Evolutionary conservation across 2,797 vertebrate species (phyloP), one percentile per base, ranked within the genome.

Genomic region (Chromobotia macracanthus): DNA sequence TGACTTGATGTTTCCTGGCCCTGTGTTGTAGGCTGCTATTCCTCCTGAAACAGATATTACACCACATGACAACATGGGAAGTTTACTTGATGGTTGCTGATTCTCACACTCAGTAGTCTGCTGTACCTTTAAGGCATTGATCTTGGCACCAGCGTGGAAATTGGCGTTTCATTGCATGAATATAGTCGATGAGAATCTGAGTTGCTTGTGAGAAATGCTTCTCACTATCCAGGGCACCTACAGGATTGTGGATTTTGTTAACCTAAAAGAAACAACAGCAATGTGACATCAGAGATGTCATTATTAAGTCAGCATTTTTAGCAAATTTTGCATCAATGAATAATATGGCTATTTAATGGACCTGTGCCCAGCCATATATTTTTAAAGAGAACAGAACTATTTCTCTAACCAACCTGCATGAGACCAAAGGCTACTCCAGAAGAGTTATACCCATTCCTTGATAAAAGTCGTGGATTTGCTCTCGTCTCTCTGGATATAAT

Each of bases 401-500:
- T 38, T 31, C 8, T 38, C 35, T 31, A 61, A 44, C 77, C 3
- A 15, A 90, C 89, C 87, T 90, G 89, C 89, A 90, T 90, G 70
- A 90, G 87, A 6, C 89, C 89, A n/a, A 87, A 90, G 35, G 35
- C 35, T 38, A 38, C 4, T 4, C 35, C 35, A 7, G 35, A 38
- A 7, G 1, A 1, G 6, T 38, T 38, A 7, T 38, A 38, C 5
- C 35, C 35, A 2, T 4, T 5, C 3, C 35, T 38, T 7, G 35
- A 38, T 38, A 38, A 5, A 38, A 5, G 35, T 4, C 8, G 5
- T 5, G 8, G 5, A 38, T 38, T 38, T 38, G 85, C 87, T 13
- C 88, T 82, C 0, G 89, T 87, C 86, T 88, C 89, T 75, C 88
- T 84, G 31, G 88, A 90, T 18, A 89, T 88, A 65, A 90, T 90